Evolutionary conservation across 2,797 vertebrate species (phyloP), one percentile per base, ranked within the genome.

Genomic region (Apogon hyalosoma): DNA sequence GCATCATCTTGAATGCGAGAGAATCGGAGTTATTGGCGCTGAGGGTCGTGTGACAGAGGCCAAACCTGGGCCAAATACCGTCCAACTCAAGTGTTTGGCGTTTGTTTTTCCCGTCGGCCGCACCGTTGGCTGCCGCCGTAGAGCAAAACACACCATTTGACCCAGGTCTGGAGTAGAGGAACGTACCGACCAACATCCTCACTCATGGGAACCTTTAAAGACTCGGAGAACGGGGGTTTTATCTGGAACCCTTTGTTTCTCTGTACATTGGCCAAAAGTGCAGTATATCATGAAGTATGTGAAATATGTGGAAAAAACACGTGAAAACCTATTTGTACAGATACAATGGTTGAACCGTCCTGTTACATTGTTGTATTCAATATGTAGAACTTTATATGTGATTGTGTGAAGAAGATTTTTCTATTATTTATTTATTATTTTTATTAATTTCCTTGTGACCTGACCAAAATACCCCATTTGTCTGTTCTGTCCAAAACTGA

Each of bases 371-470:
- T 95, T 96, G 94, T 96, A 95, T 90, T 96, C 91, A 93, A 92
- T 95, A 94, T 97, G 93, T 92, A 92, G 93, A 94, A 95, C 83
- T 96, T 95, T 93, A 59, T 97, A 96, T 94, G 96, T 95, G 96
- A 94, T 93, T 84, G 92, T 94, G 93, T 95, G 93, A 90, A 96
- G 94, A 96, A 95, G 91, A 94, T 93, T 96, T 95, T 91, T 89
- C 66, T 82, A 88, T 92, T 65, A 90, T 91, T 92, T 92, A 87
- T 85, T 41, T 33, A 77, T 87, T 79, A 49, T 77, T 83, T 88
- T 92, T 88, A 87, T 96, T 85, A 21, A 75, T 88, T 85, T 77
- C 75, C 62, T 80, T 43, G 89, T 90, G 85, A 86, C 59, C 79
- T 74, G 75, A 90, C 82, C 84, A 83, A 89, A 87, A 87, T 78